These are phyloP conservation scores for Apis mellifera DNA, from an alignment of 1,140 invertebrate genomes.

Conservation along the genomic window Amel_HAv3.1 CM009932.2:9202001-9202500, in stretches of 20 bases:
- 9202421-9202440: constrained; percentile 17
- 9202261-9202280: too few relatives aligned
- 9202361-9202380: constrained; percentile 33
- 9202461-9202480: constrained; percentile 58
- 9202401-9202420: background rate
- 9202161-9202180: background rate
- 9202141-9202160: too few relatives aligned
- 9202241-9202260: background rate
- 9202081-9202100: too few relatives aligned
- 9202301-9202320: background rate
- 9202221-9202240: too few relatives aligned
- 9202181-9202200: too few relatives aligned
- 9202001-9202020: constrained; percentile 40
- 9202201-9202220: constrained; percentile 6
- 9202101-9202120: background rate
- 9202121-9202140: background rate
- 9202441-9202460: constrained; percentile 55
- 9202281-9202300: background rate
- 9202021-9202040: background rate
- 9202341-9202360: background rate
- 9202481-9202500: constrained; percentile 45
- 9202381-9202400: constrained; percentile 1
- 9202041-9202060: too few relatives aligned
- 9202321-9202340: background rate
- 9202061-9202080: too few relatives aligned